A percentile compares a stretch with the other conserved stretches of the same genome.
phyloP scores from a whole-genome alignment of 64 coral and sea anemone species.

The Montipora capricornis region DNA sequence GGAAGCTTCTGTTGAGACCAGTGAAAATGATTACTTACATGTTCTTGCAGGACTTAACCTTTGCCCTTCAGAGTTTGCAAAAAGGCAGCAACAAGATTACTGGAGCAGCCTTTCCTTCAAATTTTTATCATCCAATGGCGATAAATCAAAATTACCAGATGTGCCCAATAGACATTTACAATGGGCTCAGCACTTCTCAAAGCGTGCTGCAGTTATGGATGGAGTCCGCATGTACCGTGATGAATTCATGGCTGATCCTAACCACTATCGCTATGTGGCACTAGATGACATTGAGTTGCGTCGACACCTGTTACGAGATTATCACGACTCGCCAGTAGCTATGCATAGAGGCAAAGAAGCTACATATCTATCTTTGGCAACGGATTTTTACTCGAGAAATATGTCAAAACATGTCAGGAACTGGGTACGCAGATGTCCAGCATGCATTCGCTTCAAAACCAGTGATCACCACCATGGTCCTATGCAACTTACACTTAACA shows the following conservation, averaged over 20 bases:
- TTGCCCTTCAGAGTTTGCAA: not conserved
- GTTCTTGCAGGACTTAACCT: no score
- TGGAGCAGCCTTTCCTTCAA: not conserved
- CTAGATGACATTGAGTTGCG: conserved; percentile 10
- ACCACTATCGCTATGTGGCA: conserved; percentile 6
- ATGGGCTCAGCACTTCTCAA: conserved; percentile 45
- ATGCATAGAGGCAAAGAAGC: conserved; percentile 54
- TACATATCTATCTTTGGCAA: not conserved
- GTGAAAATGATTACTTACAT: no score
- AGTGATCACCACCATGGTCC: not conserved
- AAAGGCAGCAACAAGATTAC: conserved; percentile 9
- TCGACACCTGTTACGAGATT: conserved; percentile 6
- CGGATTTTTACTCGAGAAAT: conserved; percentile 30
- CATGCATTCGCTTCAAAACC: conserved; percentile 19
- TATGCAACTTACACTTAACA: not conserved
- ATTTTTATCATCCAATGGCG: not conserved
- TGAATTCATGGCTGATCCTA: conserved; percentile 15
- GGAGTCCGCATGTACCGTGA: conserved; percentile 31
- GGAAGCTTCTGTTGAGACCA: no score
- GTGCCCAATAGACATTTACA: conserved; percentile 25
- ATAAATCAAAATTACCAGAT: not conserved
- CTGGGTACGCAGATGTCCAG: conserved; percentile 26
- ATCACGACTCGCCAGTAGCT: conserved; percentile 28
- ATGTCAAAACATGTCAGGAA: conserved; percentile 42
- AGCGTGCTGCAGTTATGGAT: conserved; percentile 14